Evolutionary conservation across 2,888 invertebrate genomes (phyloP).

Genomic region (Volucella zonaria): DNA sequence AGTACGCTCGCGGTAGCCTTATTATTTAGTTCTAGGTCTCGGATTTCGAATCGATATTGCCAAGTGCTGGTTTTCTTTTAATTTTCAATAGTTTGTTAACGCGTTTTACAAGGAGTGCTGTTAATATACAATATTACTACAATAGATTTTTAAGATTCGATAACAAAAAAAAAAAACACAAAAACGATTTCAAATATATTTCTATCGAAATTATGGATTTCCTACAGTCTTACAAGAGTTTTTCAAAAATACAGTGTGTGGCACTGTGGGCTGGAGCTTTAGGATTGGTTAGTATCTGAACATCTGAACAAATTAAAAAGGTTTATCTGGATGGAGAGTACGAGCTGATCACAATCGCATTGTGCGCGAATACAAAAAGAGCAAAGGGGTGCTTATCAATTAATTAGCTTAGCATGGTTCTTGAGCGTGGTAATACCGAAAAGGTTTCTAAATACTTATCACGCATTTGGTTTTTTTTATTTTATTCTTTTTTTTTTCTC

Average conservation of each 20-base stretch:
- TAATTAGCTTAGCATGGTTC: slow-evolving; percentile 14
- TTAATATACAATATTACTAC: neutral
- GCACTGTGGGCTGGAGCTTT: slow-evolving; percentile 56
- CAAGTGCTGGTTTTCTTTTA: slow-evolving; percentile 17
- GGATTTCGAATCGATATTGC: slow-evolving; percentile 20
- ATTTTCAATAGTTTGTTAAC: neutral
- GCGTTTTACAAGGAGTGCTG: slow-evolving; percentile 6
- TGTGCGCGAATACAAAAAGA: neutral
- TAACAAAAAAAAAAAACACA: slow-evolving; percentile 17
- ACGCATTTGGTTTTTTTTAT: neutral
- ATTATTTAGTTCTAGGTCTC: slow-evolving; percentile 49
- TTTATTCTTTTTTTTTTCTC: neutral
- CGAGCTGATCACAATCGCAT: slow-evolving; percentile 5
- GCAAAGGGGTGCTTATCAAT: slow-evolving; percentile 4
- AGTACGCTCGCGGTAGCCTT: slow-evolving; percentile 45
- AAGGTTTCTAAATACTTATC: neutral
- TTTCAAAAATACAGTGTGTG: slow-evolving; percentile 53
- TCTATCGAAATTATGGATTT: slow-evolving; percentile 43
- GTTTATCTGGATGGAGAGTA: neutral
- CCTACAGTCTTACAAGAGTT: slow-evolving; percentile 35
- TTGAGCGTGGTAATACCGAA: neutral
- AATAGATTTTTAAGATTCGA: slow-evolving; percentile 36
- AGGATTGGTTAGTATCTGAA: slow-evolving; percentile 57
- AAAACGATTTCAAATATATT: slow-evolving; percentile 1
- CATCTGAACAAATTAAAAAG: neutral